Conservation (phyloP, 2,888 invertebrate genomes). For the Nebria brevicollis region DNA sequence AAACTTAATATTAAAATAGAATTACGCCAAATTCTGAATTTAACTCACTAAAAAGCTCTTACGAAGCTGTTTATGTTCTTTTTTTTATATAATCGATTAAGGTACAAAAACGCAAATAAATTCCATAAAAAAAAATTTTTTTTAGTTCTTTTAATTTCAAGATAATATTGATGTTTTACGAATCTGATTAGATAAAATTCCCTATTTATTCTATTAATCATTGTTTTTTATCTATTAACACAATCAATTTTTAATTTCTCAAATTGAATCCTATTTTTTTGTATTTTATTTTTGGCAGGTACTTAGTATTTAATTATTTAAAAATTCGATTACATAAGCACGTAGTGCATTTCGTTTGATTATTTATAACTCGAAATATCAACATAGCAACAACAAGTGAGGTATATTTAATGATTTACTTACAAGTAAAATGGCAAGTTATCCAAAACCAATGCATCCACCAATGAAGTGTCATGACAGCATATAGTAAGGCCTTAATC, state of each 20-base stretch:
- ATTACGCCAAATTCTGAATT: too few species aligned
- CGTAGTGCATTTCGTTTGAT: not conserved
- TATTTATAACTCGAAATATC: not conserved
- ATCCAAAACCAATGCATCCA: slow-evolving; percentile 93
- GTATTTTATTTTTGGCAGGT: not conserved
- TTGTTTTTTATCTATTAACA: not conserved
- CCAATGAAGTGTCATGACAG: slow-evolving; percentile 85
- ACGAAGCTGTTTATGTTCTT: too few species aligned
- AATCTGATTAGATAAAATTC: not conserved
- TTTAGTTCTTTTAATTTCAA: not conserved
- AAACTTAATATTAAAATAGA: too few species aligned
- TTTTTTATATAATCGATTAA: too few species aligned
- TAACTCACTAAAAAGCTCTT: too few species aligned
- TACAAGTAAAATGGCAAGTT: slow-evolving; percentile 67
- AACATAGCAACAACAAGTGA: not conserved
- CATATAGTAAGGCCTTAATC: slow-evolving; percentile 53
- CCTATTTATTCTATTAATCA: not conserved
- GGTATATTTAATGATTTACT: slow-evolving; percentile 42
- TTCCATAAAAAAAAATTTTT: too few species aligned
- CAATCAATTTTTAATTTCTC: not conserved
- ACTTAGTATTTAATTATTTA: not conserved
- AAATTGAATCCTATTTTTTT: not conserved
- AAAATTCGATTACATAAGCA: not conserved
- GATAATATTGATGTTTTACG: not conserved
- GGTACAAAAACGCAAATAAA: too few species aligned